A percentile compares a stretch with the other conserved stretches of the same genome.
Evolutionary conservation across 2,113 vertebrate species (phyloP).

Genomic region (Chaetorhynchus papuensis): DNA sequence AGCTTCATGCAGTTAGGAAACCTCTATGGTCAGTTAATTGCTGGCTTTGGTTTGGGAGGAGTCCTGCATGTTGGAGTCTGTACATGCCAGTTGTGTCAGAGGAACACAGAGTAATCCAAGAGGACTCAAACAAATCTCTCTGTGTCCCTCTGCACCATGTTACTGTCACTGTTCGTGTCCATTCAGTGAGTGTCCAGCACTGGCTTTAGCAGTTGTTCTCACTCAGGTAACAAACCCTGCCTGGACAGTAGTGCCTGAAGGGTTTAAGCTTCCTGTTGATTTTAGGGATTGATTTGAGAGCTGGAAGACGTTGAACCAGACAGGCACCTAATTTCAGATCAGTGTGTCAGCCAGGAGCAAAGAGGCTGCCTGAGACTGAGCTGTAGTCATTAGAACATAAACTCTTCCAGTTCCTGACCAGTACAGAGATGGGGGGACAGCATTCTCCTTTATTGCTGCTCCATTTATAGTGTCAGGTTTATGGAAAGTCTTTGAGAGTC

Average conservation of each 20-base stretch:
- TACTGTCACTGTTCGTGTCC: accelerated
- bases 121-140: neutral
- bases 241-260: neutral
- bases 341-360: neutral
- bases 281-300: neutral
- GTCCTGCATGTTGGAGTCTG: neutral
- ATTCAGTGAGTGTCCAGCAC: neutral
- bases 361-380: neutral
- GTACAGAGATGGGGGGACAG: neutral
- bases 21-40: neutral
- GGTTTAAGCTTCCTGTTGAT: neutral
- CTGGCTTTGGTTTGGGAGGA: neutral
- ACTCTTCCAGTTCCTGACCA: neutral
- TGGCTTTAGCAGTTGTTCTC: neutral
- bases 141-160: neutral
- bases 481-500: conserved; percentile 3
- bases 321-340: neutral
- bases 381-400: neutral
- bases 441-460: neutral
- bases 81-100: neutral
- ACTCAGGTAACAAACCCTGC: neutral
- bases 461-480: neutral
- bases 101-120: neutral
- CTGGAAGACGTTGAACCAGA: neutral
- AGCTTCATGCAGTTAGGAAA: neutral